Evolutionary conservation across 2,888 invertebrate species (phyloP).

Genomic region (Sthenelais limicola): DNA sequence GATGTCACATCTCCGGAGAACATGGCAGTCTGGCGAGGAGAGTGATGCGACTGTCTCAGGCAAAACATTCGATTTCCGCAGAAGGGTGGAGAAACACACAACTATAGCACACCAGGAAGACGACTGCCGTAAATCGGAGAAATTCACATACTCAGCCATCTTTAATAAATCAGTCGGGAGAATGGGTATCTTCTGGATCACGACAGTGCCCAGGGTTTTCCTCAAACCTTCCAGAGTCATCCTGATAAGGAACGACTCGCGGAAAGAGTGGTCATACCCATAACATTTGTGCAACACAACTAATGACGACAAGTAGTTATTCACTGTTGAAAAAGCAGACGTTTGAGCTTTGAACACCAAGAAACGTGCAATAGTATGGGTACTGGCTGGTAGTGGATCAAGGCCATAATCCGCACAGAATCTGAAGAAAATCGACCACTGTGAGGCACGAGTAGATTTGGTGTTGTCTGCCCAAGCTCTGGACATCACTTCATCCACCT

Average conservation of each 20-base stretch:
- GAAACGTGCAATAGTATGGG: neutral
- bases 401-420: neutral
- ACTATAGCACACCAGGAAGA: neutral
- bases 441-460: neutral
- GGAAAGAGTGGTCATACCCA: neutral
- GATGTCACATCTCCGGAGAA: too few species aligned
- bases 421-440: neutral
- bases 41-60: too few species aligned
- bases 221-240: neutral
- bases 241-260: too few species aligned
- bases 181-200: neutral
- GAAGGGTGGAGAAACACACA: neutral
- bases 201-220: neutral
- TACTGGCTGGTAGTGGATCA: neutral
- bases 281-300: neutral
- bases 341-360: neutral
- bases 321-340: neutral
- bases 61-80: too few species aligned
- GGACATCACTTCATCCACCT: neutral
- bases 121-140: neutral
- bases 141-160: neutral
- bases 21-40: too few species aligned
- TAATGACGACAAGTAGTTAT: neutral
- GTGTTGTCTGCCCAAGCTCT: neutral
- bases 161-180: neutral